These are phyloP conservation scores for Exephanes ischioxanthus DNA, from an alignment of 2,888 invertebrate genomes.

Conservation along the genomic window DNA sequence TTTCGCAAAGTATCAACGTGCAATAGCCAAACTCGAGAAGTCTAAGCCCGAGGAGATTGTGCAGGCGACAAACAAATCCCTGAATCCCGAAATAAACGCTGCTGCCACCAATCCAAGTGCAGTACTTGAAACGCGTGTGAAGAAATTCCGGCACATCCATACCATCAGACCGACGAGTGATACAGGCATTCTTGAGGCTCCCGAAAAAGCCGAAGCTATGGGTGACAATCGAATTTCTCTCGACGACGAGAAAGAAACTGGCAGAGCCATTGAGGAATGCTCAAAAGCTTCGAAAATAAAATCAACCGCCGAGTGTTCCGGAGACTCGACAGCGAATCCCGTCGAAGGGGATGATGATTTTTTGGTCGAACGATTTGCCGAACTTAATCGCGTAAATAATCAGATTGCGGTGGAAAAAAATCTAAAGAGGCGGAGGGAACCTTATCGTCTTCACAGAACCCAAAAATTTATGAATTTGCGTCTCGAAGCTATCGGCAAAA, in stretches of 20 bases:
- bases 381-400: background rate
- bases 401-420: conserved; percentile 8
- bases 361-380: conserved; percentile 12
- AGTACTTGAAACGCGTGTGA: conserved; percentile 56
- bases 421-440: conserved; percentile 37
- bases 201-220: conserved; percentile 38
- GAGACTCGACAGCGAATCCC: conserved; percentile 37
- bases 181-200: background rate
- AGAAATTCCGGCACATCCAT: conserved; percentile 71
- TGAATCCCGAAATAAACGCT: conserved; percentile 13
- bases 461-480: conserved; percentile 68
- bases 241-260: background rate
- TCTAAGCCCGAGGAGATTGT: background rate
- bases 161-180: conserved; percentile 65
- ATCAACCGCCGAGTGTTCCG: conserved; percentile 50
- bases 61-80: background rate
- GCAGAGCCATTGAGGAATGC: background rate
- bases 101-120: conserved; percentile 8
- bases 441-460: conserved; percentile 70
- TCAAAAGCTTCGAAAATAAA: background rate
- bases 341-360: conserved; percentile 20
- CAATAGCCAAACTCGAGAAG: conserved; percentile 42
- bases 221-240: conserved; percentile 50
- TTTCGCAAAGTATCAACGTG: conserved; percentile 43
- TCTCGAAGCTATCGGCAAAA: conserved; percentile 61